Base-by-base conservation (phyloP, 37 sponge, comb jelly and placozoan species). In the Dysidea cf. avara region DNA sequence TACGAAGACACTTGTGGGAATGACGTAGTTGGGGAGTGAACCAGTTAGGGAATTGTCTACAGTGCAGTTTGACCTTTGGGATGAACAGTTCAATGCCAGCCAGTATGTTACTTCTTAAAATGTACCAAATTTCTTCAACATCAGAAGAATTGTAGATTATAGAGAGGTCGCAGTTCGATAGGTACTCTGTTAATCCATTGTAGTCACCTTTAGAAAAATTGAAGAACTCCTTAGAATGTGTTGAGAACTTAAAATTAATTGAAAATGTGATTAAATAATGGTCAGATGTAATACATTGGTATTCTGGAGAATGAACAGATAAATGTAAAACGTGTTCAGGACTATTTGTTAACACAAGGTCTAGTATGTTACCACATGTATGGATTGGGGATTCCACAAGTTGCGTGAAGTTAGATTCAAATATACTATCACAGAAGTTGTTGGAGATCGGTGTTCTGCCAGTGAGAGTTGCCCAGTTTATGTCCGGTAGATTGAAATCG, bases 401-500 rank as follows among this genome's bases (percentile, higher is more conserved):
- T 43, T 81, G 82, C n/a, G 40, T 17, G 7, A 81, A 66, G 38
- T 72, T 72, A 55, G 5, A 24, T 35, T 59, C 34, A 58, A 68
- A 67, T 14, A 78, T 31, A 54, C 53, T 72, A 29, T 81, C 74
- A 56, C 74, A 81, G 25, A 81, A 54, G 20, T 37, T 7, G 3
- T 17, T 64, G 17, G 67, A 66, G 0, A 24, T 18, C 0, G 6
- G 33, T 55, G 73, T 54, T 39, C 21, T 2, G 2, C 51, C 67
- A 39, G 47, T 2, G 6, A 70, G 55, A 21, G 64, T 36, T 29
- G 64, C 4, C 81, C 72, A 80, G 56, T 56, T 9, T 9, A 80
- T 70, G 32, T 70, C 72, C 35, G 81, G 81, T 4, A 51, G 50
- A 34, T 80, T 80, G 37, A 80, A 70, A 46, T 80, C 81, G 11